These are phyloP conservation scores for Gallinago undulata DNA, from an alignment of 2,113 vertebrate genomes.

Conservation along the genomic window DNA sequence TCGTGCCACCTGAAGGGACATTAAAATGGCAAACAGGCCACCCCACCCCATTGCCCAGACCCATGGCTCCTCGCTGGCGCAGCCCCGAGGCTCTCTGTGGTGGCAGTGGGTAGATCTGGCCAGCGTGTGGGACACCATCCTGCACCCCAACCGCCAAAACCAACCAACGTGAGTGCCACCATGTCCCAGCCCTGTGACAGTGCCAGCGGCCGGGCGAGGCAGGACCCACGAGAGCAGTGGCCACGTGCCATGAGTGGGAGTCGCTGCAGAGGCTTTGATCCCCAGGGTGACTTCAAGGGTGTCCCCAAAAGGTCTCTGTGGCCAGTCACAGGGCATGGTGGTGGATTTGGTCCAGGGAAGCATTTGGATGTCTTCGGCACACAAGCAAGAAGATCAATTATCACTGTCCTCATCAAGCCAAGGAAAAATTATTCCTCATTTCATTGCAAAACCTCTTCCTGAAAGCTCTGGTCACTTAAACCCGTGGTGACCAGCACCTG, in stretches of 20 bases:
- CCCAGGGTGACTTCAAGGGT: fast-evolving
- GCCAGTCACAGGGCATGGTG: fast-evolving
- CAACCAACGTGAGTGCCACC: fast-evolving
- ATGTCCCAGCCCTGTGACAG: fast-evolving
- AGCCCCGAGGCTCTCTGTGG: not conserved
- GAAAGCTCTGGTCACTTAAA: fast-evolving
- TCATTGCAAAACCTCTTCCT: not conserved
- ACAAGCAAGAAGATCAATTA: fast-evolving
- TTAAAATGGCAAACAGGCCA: not conserved
- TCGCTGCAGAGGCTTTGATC: not conserved
- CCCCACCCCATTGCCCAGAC: not conserved
- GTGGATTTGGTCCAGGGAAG: fast-evolving
- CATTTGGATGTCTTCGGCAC: fast-evolving
- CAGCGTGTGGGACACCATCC: fast-evolving
- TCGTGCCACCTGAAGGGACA: fast-evolving
- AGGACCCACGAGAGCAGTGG: not conserved
- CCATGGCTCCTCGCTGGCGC: not conserved
- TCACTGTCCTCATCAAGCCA: fast-evolving
- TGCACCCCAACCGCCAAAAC: fast-evolving
- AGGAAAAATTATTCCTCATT: not conserved
- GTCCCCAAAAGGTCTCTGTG: not conserved
- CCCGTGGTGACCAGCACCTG: fast-evolving
- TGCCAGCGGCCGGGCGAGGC: fast-evolving
- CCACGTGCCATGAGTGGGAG: fast-evolving
- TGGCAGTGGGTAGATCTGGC: not conserved